These are phyloP conservation scores for Geotrypetes seraphini DNA, from an alignment of 2,797 vertebrate genomes.

Conservation along the genomic window DNA sequence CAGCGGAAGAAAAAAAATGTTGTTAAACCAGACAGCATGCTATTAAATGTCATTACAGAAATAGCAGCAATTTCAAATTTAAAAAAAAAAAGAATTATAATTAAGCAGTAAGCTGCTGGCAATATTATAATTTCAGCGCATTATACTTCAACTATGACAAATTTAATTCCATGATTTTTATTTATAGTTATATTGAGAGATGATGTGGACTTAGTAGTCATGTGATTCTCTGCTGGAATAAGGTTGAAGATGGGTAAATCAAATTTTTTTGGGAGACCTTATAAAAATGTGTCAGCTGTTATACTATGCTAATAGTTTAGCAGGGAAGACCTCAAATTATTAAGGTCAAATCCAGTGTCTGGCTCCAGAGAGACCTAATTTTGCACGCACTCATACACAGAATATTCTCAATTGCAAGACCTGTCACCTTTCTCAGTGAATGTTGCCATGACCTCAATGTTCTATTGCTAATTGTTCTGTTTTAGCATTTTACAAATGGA, in stretches of 20 bases:
- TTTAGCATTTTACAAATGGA: not conserved
- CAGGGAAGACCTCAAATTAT: not conserved
- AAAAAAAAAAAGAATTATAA: no score
- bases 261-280: not conserved
- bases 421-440: not conserved
- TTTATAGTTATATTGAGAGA: no score
- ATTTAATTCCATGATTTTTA: no score
- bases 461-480: not conserved
- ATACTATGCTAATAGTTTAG: not conserved
- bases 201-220: no score
- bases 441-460: not conserved
- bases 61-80: no score
- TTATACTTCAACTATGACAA: no score
- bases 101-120: no score
- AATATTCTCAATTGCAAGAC: not conserved
- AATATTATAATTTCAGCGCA: no score
- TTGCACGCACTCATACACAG: not conserved
- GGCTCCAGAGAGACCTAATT: not conserved
- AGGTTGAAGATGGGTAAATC: not conserved
- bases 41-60: no score
- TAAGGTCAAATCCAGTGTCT: slow-evolving; percentile 1
- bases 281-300: not conserved
- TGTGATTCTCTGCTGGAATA: not conserved
- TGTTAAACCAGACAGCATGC: no score
- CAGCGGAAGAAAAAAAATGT: no score